Evolutionary conservation across 2,888 invertebrate species (phyloP).

Genomic region (Selenia dentaria): DNA sequence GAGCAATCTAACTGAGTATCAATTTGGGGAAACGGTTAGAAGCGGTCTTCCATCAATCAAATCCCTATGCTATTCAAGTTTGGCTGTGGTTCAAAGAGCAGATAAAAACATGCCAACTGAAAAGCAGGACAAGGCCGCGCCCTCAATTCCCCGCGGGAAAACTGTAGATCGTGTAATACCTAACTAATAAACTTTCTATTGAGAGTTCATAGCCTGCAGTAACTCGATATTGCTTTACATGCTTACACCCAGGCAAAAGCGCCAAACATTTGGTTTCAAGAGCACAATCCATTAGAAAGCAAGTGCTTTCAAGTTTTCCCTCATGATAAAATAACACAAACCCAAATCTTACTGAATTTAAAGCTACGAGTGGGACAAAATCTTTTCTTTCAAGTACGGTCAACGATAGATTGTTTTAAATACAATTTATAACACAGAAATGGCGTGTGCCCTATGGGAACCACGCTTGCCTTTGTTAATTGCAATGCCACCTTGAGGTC

Average conservation of each 20-base stretch:
- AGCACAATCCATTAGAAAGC: not conserved
- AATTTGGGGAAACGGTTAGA: slow-evolving; percentile 21
- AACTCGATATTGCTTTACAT: slow-evolving; percentile 35
- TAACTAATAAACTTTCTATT: slow-evolving; percentile 54
- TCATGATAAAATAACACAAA: not conserved
- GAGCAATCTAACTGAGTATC: slow-evolving; percentile 6
- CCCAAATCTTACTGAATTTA: not conserved
- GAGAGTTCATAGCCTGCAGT: slow-evolving; percentile 39
- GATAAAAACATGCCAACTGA: slow-evolving; percentile 80
- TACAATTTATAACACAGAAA: too few relatives aligned
- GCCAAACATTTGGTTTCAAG: not conserved
- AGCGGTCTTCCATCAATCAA: slow-evolving; percentile 50
- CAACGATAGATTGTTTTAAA: not conserved
- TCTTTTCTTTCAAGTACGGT: not conserved
- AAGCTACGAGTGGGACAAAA: not conserved
- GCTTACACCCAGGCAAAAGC: not conserved
- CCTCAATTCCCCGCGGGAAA: slow-evolving; percentile 68
- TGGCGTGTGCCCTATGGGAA: too few relatives aligned
- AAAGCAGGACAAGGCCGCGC: slow-evolving; percentile 76
- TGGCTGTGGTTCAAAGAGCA: slow-evolving; percentile 65
- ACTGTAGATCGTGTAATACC: slow-evolving; percentile 48
- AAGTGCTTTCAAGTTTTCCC: not conserved
- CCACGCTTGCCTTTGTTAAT: too few relatives aligned
- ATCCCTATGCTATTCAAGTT: slow-evolving; percentile 42
- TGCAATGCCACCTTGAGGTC: too few relatives aligned